A percentile compares a stretch with the other conserved stretches of the same genome.
Evolutionary conservation across 1,140 invertebrate species (phyloP).

Genomic region (Cydia splendana): DNA sequence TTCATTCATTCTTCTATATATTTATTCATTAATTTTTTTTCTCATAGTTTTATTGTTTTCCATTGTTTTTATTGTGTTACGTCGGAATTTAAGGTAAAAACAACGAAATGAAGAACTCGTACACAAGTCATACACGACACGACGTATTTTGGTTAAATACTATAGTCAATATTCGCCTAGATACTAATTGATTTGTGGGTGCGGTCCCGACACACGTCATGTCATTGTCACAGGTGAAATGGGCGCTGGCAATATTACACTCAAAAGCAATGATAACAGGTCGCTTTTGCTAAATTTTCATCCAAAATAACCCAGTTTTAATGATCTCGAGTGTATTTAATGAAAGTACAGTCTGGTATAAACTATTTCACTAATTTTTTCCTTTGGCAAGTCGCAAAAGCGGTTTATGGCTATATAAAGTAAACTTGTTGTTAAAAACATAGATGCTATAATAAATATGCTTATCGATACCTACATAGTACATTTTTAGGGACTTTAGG

Average conservation of each 20-base stretch:
- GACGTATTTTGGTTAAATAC: not conserved
- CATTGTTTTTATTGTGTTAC: too few relatives aligned
- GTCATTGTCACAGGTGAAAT: not conserved
- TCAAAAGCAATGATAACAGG: not conserved
- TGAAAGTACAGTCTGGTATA: not conserved
- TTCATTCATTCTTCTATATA: too few relatives aligned
- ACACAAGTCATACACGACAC: not conserved
- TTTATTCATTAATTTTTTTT: too few relatives aligned
- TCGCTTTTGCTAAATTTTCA: not conserved
- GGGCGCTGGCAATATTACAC: not conserved
- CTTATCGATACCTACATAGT: not conserved
- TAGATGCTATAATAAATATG: not conserved
- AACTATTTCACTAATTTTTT: not conserved
- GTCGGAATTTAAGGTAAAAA: too few relatives aligned
- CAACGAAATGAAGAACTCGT: too few relatives aligned
- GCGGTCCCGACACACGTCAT: not conserved
- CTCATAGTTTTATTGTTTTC: too few relatives aligned
- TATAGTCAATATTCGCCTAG: not conserved
- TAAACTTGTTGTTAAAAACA: not conserved
- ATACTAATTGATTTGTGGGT: slow-evolving; percentile 19
- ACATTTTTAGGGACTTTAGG: not conserved
- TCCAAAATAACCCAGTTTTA: not conserved
- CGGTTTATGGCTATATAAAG: not conserved
- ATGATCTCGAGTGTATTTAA: not conserved
- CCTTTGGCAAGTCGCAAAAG: not conserved